Conservation (phyloP, 2,888 invertebrate species). For the Ceriagrion tenellum region DNA sequence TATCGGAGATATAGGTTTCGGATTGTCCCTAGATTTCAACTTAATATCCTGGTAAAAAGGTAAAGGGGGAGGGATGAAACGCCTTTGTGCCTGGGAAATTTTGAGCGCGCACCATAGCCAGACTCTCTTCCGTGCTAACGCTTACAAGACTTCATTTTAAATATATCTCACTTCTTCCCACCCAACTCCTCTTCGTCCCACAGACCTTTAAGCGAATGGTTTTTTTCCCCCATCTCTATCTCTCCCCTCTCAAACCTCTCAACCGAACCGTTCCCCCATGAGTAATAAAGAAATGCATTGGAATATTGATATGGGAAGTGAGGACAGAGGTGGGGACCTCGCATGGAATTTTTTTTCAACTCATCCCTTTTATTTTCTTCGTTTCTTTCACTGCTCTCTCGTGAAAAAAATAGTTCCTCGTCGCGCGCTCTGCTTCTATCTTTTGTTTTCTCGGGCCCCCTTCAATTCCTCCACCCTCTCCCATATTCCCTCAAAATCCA, state of each 20-base stretch:
- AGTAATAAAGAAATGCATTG: constrained; percentile 64
- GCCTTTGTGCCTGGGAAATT: background rate
- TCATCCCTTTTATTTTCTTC: background rate
- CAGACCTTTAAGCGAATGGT: background rate
- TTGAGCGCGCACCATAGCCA: background rate
- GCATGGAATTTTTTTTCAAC: background rate
- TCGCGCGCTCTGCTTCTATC: background rate
- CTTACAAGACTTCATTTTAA: background rate
- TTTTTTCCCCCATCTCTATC: background rate
- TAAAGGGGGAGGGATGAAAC: background rate
- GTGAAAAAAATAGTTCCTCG: background rate
- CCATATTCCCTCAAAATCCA: background rate
- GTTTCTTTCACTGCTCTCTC: background rate
- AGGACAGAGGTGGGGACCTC: constrained; percentile 23
- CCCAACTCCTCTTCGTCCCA: background rate
- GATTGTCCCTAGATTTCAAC: too few species aligned
- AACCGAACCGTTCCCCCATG: background rate
- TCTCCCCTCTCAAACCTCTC: background rate
- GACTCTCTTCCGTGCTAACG: background rate
- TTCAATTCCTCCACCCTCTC: background rate
- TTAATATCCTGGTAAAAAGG: too few species aligned
- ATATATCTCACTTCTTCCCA: background rate
- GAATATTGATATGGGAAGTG: constrained; percentile 43
- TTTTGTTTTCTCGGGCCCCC: background rate
- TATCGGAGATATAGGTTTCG: too few species aligned